phyloP scores from a whole-genome alignment of 2,888 invertebrate species.

The Drosophila niveifrons region DNA sequence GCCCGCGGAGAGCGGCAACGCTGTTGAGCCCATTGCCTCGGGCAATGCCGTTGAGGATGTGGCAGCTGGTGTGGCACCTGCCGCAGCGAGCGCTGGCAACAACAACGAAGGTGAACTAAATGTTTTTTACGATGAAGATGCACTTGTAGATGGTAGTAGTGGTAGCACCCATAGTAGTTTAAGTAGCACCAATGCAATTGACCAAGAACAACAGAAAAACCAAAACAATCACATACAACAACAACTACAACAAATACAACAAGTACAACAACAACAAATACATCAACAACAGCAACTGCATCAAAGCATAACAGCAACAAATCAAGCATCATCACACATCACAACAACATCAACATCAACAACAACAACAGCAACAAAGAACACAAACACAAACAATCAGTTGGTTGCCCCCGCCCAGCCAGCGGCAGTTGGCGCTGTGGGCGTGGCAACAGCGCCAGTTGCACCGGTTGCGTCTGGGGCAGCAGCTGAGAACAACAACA shows the following conservation, averaged over 20 bases:
- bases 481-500: conserved; percentile 85
- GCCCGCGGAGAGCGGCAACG: conserved; percentile 77
- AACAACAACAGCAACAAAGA: conserved; percentile 55
- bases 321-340: conserved; percentile 71
- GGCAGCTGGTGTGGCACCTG: conserved; percentile 52
- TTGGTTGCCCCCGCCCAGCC: conserved; percentile 53
- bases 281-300: conserved; percentile 49
- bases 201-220: conserved; percentile 56
- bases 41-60: conserved; percentile 74
- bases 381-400: conserved; percentile 64
- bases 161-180: conserved; percentile 79
- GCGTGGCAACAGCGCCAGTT: conserved; percentile 39
- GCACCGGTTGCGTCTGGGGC: conserved; percentile 85
- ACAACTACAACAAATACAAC: conserved; percentile 57
- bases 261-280: conserved; percentile 50
- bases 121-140: conserved; percentile 86
- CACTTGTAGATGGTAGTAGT: conserved; percentile 83
- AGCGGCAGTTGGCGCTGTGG: conserved; percentile 46
- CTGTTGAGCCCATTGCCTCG: conserved; percentile 64
- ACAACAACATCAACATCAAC: conserved; percentile 41
- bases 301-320: conserved; percentile 54
- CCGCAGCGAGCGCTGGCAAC: conserved; percentile 61
- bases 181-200: conserved; percentile 81
- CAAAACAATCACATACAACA: conserved; percentile 51
- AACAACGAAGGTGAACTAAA: conserved; percentile 85